Percentiles rank a stretch among this genome's conserved stretches.
phyloP scores from a whole-genome alignment of 2,888 invertebrate species.

The Coenonympha glycerion region DNA sequence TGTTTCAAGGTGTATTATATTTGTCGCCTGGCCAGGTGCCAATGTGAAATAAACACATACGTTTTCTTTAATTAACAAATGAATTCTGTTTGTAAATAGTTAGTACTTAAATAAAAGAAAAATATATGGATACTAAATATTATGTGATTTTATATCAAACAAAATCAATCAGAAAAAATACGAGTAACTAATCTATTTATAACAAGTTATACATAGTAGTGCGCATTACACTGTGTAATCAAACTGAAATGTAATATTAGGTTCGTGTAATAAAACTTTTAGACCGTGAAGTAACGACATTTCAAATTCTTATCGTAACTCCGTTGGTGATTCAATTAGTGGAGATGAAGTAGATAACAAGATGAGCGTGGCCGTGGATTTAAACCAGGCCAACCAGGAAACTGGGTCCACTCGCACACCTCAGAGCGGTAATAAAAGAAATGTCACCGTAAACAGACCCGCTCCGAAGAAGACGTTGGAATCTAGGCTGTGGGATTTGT shows the following conservation, averaged over 20 bases:
- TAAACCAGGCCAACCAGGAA: conserved; percentile 37
- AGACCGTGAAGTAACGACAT: conserved; percentile 12
- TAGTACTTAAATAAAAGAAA: background rate
- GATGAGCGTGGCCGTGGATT: conserved; percentile 45
- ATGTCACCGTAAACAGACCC: conserved; percentile 34
- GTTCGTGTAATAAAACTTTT: conserved; percentile 4
- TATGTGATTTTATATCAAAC: background rate
- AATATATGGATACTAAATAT: no score
- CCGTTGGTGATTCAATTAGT: conserved; percentile 24
- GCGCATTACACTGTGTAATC: background rate
- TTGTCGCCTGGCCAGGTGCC: conserved; percentile 61
- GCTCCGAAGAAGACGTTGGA: conserved; percentile 53
- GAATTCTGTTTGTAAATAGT: background rate
- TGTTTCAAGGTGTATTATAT: conserved; percentile 49
- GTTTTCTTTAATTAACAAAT: conserved; percentile 13
- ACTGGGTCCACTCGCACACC: conserved; percentile 18
- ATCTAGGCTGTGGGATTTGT: conserved; percentile 59
- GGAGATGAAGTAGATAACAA: conserved; percentile 25
- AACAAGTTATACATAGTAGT: no score
- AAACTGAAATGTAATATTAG: conserved; percentile 1
- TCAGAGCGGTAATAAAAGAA: conserved; percentile 31
- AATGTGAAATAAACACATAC: conserved; percentile 36
- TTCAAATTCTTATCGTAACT: conserved; percentile 10
- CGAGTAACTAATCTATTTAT: no score
- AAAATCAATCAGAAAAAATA: background rate